A percentile compares a stretch with the other conserved stretches of the same genome.
These are phyloP conservation scores for Drosophila takahashii DNA, from an alignment of 1,140 invertebrate species.

Conservation along the genomic window DNA sequence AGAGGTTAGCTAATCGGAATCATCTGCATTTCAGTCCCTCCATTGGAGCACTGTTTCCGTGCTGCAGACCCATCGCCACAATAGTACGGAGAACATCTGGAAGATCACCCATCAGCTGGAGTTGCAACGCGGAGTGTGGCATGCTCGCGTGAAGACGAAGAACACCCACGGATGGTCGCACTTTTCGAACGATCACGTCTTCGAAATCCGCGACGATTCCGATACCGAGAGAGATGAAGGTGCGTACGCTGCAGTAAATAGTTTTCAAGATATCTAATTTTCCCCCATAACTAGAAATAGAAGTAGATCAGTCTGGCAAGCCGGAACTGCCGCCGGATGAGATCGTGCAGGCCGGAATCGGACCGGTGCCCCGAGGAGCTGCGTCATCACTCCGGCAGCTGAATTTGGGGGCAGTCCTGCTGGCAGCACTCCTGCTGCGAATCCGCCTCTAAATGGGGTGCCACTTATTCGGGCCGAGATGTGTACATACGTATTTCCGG, in stretches of 20 bases:
- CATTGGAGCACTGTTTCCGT: conserved; percentile 78
- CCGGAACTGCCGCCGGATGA: conserved; percentile 59
- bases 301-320: conserved; percentile 23
- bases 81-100: conserved; percentile 70
- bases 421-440: conserved; percentile 40
- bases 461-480: conserved; percentile 5
- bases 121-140: conserved; percentile 68
- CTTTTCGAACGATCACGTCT: conserved; percentile 69
- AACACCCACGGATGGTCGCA: conserved; percentile 82
- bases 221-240: conserved; percentile 20
- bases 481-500: conserved; percentile 58
- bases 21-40: conserved; percentile 47
- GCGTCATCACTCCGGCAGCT: conserved; percentile 17
- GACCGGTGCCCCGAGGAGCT: conserved; percentile 6
- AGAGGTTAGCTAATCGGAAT: background rate
- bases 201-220: conserved; percentile 42
- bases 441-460: conserved; percentile 40
- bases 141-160: conserved; percentile 74
- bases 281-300: conserved; percentile 2
- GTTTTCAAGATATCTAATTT: background rate
- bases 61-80: conserved; percentile 74
- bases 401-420: conserved; percentile 3
- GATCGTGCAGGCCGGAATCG: conserved; percentile 61
- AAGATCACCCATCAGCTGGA: conserved; percentile 82
- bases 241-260: background rate